phyloP scores from a whole-genome alignment of 2,113 vertebrate genomes.

The Lontra canadensis region DNA sequence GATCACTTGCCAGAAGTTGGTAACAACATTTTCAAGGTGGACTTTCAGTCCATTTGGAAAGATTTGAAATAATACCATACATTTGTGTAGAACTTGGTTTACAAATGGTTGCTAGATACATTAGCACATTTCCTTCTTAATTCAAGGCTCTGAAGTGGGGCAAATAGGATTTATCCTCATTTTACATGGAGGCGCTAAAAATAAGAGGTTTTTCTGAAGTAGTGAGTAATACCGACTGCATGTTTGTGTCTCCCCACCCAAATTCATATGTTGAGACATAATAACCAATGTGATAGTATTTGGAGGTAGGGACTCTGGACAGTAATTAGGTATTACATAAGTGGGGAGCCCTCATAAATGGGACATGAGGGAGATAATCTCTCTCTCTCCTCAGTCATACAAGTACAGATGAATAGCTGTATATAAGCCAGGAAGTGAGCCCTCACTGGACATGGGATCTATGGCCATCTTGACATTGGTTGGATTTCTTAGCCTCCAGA shows the following conservation, averaged over 20 bases:
- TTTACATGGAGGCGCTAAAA: background rate
- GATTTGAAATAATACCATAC: background rate
- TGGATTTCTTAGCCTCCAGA: background rate
- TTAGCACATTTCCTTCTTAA: slow-evolving; percentile 9
- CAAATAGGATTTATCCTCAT: background rate
- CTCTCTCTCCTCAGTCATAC: background rate
- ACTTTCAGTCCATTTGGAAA: slow-evolving; percentile 24
- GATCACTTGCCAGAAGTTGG: slow-evolving; percentile 14
- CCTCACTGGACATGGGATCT: background rate
- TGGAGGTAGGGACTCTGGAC: background rate
- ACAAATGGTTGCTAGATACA: background rate
- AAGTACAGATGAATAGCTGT: background rate
- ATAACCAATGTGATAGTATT: background rate
- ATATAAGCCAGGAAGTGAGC: background rate
- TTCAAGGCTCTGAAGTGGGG: background rate
- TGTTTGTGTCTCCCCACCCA: background rate
- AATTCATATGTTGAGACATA: background rate
- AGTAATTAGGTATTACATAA: background rate
- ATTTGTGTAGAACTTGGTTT: background rate
- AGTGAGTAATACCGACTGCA: background rate
- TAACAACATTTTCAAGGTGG: slow-evolving; percentile 28
- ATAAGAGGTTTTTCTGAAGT: background rate
- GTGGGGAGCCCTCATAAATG: background rate
- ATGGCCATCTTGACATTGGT: background rate
- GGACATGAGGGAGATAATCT: background rate